Base-by-base conservation (phyloP, 2,113 vertebrate species). In the Poecilia latipinna region DNA sequence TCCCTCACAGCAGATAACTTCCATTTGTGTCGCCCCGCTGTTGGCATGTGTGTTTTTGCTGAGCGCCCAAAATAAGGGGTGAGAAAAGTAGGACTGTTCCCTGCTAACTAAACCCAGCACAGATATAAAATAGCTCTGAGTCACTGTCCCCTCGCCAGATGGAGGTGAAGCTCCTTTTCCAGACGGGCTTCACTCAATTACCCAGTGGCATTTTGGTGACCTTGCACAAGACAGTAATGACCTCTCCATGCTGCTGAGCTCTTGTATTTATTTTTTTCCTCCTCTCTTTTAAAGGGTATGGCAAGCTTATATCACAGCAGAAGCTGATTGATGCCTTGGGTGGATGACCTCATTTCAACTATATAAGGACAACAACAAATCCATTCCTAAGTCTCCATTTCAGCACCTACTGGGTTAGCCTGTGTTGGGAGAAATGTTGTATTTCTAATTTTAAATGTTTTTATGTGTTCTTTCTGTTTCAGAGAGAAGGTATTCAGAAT, bases 181-280 rank as follows among this genome's bases (percentile, higher is more conserved):
- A 65, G 78, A 72, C 33, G 22, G 72, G 77, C 68, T 73, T 77
- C 81, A 82, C 83, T 85, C 78, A 75, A 82, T 86, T 89, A 86
- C 86, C 86, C 77, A 12, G 74, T 77, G 87, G 89, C 86, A 72
- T 76, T 84, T 77, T 31, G 28, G 61, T 80, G 83, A 90, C 89
- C 88, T 91, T 86, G 76, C 72, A 57, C 70, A 31, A 70, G 85
- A 88, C 65, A 82, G 83, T 26, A 68, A 86, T 60, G 83, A 86
- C 85, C 89, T 65, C 54, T 6, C 19, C 11, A 24, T 82, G 78
- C 79, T 31, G 24, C 86, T 70, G 78, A 82, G 80, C 57, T 77
- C 54, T 11, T 68, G 63, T 67, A 74, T 73, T 74, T 72, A 24
- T 26, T 28, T 62, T 74, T 64, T 51, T 65, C 15, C 31, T 22